Conservation (phyloP, 2,797 vertebrate genomes). For the Podargus strigoides region DNA sequence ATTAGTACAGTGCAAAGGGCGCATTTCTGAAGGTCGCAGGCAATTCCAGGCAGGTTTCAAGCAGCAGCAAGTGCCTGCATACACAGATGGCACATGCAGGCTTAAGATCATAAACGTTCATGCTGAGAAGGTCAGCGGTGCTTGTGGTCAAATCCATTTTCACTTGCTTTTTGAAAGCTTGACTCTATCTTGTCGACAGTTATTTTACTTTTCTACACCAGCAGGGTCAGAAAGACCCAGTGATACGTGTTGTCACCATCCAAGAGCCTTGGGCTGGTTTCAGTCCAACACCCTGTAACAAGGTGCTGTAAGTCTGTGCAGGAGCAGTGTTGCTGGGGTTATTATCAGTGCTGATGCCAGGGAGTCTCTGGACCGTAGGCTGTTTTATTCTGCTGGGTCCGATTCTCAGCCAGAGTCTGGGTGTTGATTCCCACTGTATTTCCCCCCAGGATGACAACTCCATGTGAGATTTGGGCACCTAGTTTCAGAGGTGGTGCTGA, state of each 20-base stretch:
- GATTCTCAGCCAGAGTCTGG: background rate
- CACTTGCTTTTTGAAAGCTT: background rate
- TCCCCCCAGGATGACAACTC: background rate
- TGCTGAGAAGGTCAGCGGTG: background rate
- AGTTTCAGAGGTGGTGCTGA: background rate
- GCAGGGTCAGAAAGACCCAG: background rate
- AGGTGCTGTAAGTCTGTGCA: background rate
- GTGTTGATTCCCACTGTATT: background rate
- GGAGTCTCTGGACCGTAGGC: background rate
- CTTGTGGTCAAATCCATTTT: background rate
- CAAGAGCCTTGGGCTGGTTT: background rate
- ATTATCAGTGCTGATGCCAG: background rate
- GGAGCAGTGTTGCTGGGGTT: background rate
- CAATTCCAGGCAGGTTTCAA: background rate
- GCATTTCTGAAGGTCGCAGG: background rate
- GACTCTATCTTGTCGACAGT: rapidly evolving
- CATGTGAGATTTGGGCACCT: background rate
- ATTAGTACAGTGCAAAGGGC: background rate
- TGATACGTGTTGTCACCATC: rapidly evolving
- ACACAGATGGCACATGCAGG: background rate
- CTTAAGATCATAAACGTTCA: background rate
- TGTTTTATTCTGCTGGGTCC: background rate
- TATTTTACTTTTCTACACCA: background rate
- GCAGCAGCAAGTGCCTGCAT: background rate
- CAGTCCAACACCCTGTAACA: background rate